Evolutionary conservation across 2,888 invertebrate genomes (phyloP).

Genomic region (Acronicta leporina): DNA sequence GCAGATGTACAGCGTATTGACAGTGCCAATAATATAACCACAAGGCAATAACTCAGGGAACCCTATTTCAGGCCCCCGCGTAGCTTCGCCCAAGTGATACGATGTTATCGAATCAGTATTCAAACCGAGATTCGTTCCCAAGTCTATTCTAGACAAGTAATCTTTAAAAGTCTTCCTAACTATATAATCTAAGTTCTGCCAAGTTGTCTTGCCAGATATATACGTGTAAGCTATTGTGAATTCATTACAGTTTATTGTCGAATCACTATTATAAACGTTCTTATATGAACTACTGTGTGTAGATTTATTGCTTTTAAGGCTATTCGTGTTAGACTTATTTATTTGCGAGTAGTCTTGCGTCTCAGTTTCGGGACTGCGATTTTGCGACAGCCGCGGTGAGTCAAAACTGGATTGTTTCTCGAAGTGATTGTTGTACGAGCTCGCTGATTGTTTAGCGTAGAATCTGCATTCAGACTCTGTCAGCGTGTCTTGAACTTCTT

Average conservation of each 20-base stretch:
- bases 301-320: slow-evolving; percentile 89
- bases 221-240: slow-evolving; percentile 96
- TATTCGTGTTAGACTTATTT: slow-evolving; percentile 87
- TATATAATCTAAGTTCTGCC: slow-evolving; percentile 98
- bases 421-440: slow-evolving; percentile 82
- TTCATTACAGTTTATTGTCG: slow-evolving; percentile 91
- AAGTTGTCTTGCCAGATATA: slow-evolving; percentile 97
- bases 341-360: slow-evolving; percentile 82
- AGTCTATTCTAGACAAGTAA: slow-evolving; percentile 97
- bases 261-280: slow-evolving; percentile 85
- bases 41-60: slow-evolving; percentile 97
- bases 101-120: slow-evolving; percentile 96
- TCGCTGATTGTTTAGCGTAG: slow-evolving; percentile 86
- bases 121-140: slow-evolving; percentile 95
- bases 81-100: slow-evolving; percentile 97
- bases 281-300: slow-evolving; percentile 86
- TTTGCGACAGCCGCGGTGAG: slow-evolving; percentile 83
- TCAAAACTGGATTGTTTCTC: slow-evolving; percentile 86
- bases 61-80: slow-evolving; percentile 93
- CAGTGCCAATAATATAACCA: slow-evolving; percentile 97
- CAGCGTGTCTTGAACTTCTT: slow-evolving; percentile 91
- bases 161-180: slow-evolving; percentile 98
- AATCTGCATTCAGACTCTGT: slow-evolving; percentile 90
- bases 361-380: slow-evolving; percentile 83
- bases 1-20: slow-evolving; percentile 96